Base-by-base conservation (phyloP, 2,797 vertebrate genomes). In the Myotis myotis region DNA sequence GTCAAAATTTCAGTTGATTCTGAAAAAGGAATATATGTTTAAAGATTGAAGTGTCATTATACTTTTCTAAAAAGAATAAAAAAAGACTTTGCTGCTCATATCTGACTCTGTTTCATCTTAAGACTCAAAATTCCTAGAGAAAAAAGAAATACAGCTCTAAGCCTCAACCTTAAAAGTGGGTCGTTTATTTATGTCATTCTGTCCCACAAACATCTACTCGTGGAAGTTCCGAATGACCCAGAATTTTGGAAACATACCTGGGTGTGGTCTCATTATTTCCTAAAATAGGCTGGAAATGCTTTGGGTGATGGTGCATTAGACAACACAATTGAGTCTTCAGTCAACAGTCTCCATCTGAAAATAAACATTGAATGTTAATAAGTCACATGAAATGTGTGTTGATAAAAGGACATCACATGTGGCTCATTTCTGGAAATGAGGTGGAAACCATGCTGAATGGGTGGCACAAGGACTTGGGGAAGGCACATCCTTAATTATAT, bases 1-100 rank as follows among this genome's bases (percentile, higher is more conserved):
- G 53, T 91, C 64, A 89, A 94, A 94, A 87, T 76, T 41, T 90
- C 51, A 87, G 25, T 57, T 22, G 23, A 90, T 74, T 84, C 44
- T 62, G 66, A 68, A 81, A 95, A 92, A 87, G 0, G 9, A 64
- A 55, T 62, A 2, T 41, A 49, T 30, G 4, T 71, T 47, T 89
- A 47, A 83, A 92, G 75, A 62, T 28, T 68, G 80, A 70, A 36
- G 51, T n/a, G 8, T 36, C 44, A 23, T 80, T 38, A 64, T 41
- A 19, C 16, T 60, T 66, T 75, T 44, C 44, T 44, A 51, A 51
- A 51, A 6, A 28, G 71, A 44, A 80, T n/a, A 41, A 78, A 41
- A 80, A 66, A 47, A 51, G 13, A n/a, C 16, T 74, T 85, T 83
- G 25, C 36, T 72, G 12, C 11, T 90, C 19, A 51, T 25, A 28